These are phyloP conservation scores for Megathymus violae DNA, from an alignment of 1,140 invertebrate genomes.

Conservation along the genomic window DNA sequence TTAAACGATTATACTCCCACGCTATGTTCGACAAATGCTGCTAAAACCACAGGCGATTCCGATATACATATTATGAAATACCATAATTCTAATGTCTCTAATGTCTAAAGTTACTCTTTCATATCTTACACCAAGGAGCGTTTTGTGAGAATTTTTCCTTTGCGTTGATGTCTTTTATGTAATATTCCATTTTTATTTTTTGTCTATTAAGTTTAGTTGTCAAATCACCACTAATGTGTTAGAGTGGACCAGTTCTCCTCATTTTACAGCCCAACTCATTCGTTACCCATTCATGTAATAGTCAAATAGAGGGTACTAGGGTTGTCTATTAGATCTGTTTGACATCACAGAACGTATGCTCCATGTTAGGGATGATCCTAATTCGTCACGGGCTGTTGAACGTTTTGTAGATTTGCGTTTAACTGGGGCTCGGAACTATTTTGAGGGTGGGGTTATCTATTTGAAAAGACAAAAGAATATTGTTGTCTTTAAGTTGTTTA, in stretches of 20 bases:
- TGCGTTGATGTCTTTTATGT: no score
- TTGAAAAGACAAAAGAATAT: not conserved
- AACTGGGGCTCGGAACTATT: slow-evolving; percentile 1
- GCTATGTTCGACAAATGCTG: no score
- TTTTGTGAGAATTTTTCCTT: no score
- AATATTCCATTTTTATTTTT: no score
- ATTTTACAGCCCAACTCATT: not conserved
- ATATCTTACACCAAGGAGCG: no score
- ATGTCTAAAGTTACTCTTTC: no score
- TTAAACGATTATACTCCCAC: no score
- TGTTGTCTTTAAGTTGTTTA: not conserved
- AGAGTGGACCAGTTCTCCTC: not conserved
- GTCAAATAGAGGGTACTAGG: slow-evolving; percentile 11
- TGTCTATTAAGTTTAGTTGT: no score
- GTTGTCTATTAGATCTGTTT: slow-evolving; percentile 16
- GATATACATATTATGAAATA: no score
- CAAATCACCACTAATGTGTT: not conserved
- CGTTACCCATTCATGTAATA: not conserved
- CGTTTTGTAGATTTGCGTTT: slow-evolving; percentile 1
- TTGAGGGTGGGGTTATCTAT: slow-evolving; percentile 2
- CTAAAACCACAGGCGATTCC: no score
- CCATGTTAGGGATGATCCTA: slow-evolving; percentile 7
- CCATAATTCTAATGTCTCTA: no score
- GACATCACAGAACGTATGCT: slow-evolving; percentile 11
- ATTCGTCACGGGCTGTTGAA: slow-evolving; percentile 11